A percentile compares a stretch with the other conserved stretches of the same genome.
Conservation (phyloP, 2,888 invertebrate genomes). For the Argyresthia albistria region DNA sequence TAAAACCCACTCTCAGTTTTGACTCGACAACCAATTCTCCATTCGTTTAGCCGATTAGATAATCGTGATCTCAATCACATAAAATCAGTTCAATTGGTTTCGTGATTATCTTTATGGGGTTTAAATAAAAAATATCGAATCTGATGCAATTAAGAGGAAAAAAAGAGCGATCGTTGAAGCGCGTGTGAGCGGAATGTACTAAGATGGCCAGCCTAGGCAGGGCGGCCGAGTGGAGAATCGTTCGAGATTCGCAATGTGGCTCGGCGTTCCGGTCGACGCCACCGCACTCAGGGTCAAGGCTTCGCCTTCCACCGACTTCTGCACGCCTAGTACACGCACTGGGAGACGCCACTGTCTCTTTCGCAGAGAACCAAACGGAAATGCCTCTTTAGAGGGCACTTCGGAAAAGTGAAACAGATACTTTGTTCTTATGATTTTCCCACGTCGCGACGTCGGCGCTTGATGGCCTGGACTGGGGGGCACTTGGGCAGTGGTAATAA, state of each 20-base stretch:
- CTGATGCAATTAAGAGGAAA: background rate
- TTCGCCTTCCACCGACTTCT: conserved; percentile 56
- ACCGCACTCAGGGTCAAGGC: conserved; percentile 70
- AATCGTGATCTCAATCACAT: no score
- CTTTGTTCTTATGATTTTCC: conserved; percentile 18
- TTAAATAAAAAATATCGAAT: background rate
- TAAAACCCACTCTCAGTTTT: conserved; percentile 51
- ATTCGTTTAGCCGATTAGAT: background rate
- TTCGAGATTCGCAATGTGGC: conserved; percentile 55
- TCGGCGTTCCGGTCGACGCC: conserved; percentile 71
- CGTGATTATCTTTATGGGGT: no score
- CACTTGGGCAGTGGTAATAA: background rate
- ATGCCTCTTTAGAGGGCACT: conserved; percentile 22
- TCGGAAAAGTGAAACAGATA: conserved; percentile 55
- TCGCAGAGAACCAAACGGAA: conserved; percentile 36
- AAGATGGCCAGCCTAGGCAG: conserved; percentile 50
- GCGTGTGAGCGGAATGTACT: conserved; percentile 56
- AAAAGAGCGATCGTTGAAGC: conserved; percentile 21
- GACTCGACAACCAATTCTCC: conserved; percentile 19
- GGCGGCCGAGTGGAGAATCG: conserved; percentile 48
- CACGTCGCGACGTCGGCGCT: conserved; percentile 16
- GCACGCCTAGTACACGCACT: conserved; percentile 49
- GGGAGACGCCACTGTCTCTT: conserved; percentile 31
- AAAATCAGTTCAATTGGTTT: no score
- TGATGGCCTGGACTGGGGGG: background rate